Evolutionary conservation across 64 coral and sea anemone species (phyloP), one percentile per base, ranked within the genome.

Genomic region (Dendronephthya gigantea): DNA sequence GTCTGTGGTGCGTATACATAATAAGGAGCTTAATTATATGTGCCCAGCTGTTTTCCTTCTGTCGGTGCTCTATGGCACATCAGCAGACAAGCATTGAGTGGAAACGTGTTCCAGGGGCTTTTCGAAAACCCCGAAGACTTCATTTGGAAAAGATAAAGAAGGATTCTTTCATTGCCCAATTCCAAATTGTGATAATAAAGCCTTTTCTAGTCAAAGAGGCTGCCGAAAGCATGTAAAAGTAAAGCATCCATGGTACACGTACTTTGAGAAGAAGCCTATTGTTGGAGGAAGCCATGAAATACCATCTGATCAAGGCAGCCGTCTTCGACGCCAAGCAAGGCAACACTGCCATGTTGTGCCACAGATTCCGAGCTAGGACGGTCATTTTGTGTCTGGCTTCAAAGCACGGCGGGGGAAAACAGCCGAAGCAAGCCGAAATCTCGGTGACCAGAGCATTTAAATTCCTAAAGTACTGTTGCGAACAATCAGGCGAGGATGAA

Each of bases 381-480:
- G 58, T 25, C 62, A 84, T 90, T 90, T 74, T 22, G 15, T 4
- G 48, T 15, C 7, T 90, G 88, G 88, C 62, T 86, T 31, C 16
- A 49, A 84, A 33, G 58, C 83, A 49, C 87, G 87, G 90, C 38
- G 82, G 86, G 35, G 49, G 83, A 47, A 92, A 92, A 35, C 23
- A 19, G 17, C 13, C 85, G 39, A 25, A 52, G 13, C 84, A 86
- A 39, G 91, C 91, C 72, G 10, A 55, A 39, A 83, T 86, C 15
- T 87, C 87, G 39, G 5, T 88, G 9, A 65, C 45, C 4, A 39
- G 86, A 85, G 39, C 40, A 38, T 74, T 86, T 38, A 90, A 90
- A n/a, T 90, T 68, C 81, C 39, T 90, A 22, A 86, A 82, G 49
- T 90, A 83, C 74, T 91, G 81, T 70, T 88, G 85, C 49, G 62